Percentiles rank a stretch among this genome's conserved stretches.
Conservation (phyloP, 2,113 vertebrate species). For the Macquaria ambigua region DNA sequence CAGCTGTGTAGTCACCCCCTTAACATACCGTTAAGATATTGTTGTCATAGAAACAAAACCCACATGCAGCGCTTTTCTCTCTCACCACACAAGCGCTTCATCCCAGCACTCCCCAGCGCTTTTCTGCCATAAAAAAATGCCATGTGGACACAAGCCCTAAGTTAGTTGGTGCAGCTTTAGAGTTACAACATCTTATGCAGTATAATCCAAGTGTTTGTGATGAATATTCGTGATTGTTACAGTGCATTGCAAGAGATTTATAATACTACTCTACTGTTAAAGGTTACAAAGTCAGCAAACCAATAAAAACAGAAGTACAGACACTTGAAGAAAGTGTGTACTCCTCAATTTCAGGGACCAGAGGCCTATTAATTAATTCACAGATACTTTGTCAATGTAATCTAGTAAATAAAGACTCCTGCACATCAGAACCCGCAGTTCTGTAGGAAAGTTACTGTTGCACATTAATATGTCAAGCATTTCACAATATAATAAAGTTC, state of each 20-base stretch:
- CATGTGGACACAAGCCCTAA: neutral
- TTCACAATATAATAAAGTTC: neutral
- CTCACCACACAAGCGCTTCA: too few relatives aligned
- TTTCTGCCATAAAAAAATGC: too few relatives aligned
- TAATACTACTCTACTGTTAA: neutral
- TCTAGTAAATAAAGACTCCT: neutral
- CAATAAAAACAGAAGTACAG: conserved; percentile 19
- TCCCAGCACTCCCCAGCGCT: too few relatives aligned
- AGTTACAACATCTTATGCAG: neutral
- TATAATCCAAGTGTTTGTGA: neutral
- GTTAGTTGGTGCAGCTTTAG: neutral
- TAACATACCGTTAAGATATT: too few relatives aligned
- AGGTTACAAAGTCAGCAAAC: conserved; percentile 27
- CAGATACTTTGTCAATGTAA: neutral
- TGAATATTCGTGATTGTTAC: neutral
- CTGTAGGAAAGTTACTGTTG: neutral
- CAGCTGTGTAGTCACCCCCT: too few relatives aligned
- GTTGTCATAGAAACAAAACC: too few relatives aligned
- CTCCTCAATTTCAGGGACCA: conserved; percentile 12
- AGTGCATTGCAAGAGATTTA: conserved; percentile 14
- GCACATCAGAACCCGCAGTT: neutral
- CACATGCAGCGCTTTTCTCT: too few relatives aligned
- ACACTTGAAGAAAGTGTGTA: conserved; percentile 18
- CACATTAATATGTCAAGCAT: neutral
- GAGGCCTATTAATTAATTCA: neutral